Percentiles rank a stretch among this genome's conserved stretches.
These are phyloP conservation scores for Harpagus bidentatus DNA, from an alignment of 2,113 vertebrate species.

Conservation along the genomic window DNA sequence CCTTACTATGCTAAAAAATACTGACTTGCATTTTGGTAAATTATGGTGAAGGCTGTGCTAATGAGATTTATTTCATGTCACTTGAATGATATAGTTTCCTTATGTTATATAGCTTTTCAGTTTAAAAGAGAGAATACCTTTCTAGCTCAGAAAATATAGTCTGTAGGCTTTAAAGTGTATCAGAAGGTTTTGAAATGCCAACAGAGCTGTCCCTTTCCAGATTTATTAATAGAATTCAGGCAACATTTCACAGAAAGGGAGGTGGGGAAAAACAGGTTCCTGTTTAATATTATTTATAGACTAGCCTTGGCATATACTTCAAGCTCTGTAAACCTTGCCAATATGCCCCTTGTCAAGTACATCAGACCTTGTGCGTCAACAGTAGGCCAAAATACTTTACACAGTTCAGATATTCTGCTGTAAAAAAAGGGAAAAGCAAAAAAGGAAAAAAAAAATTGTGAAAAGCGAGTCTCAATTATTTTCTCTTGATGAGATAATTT, in stretches of 20 bases:
- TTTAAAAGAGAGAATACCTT: conserved; percentile 6
- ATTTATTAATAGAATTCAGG: conserved; percentile 49
- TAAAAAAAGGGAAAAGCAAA: neutral
- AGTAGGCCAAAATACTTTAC: neutral
- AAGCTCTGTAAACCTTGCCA: conserved; percentile 31
- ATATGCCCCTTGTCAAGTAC: neutral
- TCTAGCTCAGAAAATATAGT: neutral
- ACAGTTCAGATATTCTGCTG: neutral
- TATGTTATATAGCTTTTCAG: neutral
- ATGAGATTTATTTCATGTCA: conserved; percentile 55
- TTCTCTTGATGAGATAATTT: neutral
- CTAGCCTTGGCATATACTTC: conserved; percentile 45
- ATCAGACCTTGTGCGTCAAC: neutral
- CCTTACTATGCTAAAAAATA: conserved; percentile 4
- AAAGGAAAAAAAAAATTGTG: neutral
- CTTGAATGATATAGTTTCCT: conserved; percentile 25
- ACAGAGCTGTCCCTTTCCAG: conserved; percentile 7
- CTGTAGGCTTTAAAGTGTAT: neutral
- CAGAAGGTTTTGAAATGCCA: conserved; percentile 16
- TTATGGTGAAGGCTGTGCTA: neutral
- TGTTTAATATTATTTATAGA: conserved; percentile 55
- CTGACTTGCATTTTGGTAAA: conserved; percentile 53
- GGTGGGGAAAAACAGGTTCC: neutral
- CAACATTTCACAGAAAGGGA: neutral
- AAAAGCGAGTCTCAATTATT: neutral